Evolutionary conservation across 2,113 vertebrate genomes (phyloP).

Genomic region (Rousettus leschenaultii): DNA sequence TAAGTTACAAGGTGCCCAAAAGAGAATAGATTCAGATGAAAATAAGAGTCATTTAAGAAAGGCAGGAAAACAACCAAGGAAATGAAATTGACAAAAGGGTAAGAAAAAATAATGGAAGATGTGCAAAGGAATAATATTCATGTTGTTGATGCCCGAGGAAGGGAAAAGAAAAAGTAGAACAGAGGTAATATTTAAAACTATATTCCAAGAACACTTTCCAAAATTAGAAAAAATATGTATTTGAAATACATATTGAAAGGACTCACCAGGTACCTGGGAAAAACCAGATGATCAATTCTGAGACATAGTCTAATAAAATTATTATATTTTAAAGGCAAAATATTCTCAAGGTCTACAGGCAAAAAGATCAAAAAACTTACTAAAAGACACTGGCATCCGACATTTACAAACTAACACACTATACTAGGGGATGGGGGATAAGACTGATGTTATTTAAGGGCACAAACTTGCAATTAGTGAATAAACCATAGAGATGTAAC

Average conservation of each 20-base stretch:
- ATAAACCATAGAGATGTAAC: too few relatives aligned
- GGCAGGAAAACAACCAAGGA: neutral
- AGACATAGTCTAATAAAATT: neutral
- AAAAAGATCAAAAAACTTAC: neutral
- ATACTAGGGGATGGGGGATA: too few relatives aligned
- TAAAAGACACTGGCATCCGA: neutral
- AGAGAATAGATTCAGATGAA: neutral
- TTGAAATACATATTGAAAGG: neutral
- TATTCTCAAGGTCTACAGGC: neutral
- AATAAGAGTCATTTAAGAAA: neutral
- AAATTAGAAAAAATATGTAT: neutral
- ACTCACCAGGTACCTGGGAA: neutral
- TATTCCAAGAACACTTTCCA: neutral
- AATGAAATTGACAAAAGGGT: neutral
- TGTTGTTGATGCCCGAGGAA: neutral
- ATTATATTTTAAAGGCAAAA: neutral
- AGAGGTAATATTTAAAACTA: neutral
- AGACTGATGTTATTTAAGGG: too few relatives aligned
- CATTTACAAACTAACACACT: neutral
- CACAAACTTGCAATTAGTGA: too few relatives aligned
- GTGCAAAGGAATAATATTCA: neutral
- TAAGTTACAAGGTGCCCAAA: neutral
- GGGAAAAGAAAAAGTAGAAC: neutral
- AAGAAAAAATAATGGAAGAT: neutral
- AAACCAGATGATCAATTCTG: neutral